A percentile compares a stretch with the other conserved stretches of the same genome.
These are phyloP conservation scores for Poeciliopsis paucimaculata DNA, from an alignment of 2,797 vertebrate species.

Conservation along the genomic window DNA sequence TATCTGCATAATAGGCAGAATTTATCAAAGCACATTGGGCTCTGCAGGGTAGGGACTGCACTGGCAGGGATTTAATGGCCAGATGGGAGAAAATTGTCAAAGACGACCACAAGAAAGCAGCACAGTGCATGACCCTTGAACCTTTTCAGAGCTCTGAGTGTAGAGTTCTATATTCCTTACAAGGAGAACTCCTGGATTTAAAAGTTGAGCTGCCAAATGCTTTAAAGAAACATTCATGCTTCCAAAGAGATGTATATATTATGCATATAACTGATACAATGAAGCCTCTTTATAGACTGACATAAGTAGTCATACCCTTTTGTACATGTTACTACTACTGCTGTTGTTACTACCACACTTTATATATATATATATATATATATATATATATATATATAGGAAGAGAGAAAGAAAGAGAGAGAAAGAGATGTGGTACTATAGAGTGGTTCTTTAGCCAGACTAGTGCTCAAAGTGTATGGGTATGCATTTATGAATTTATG, in stretches of 20 bases:
- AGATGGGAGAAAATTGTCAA: constrained; percentile 58
- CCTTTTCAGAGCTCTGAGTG: constrained; percentile 17
- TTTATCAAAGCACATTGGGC: constrained; percentile 73
- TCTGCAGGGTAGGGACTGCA: constrained; percentile 58
- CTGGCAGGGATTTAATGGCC: constrained; percentile 72
- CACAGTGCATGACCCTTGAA: constrained; percentile 31
- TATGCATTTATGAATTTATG: neutral
- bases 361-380: neutral
- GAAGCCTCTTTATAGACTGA: neutral
- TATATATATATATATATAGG: neutral
- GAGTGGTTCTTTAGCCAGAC: neutral
- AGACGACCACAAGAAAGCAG: constrained; percentile 40
- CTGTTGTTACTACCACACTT: neutral
- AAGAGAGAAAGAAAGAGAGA: too few species aligned
- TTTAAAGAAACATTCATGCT: neutral
- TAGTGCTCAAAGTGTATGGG: neutral
- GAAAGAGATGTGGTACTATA: neutral
- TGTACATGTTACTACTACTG: neutral
- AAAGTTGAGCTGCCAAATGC: constrained; percentile 12
- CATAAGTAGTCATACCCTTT: neutral
- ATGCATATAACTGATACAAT: neutral
- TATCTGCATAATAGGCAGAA: constrained; percentile 75
- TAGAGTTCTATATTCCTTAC: neutral
- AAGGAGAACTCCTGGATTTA: neutral
- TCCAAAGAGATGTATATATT: neutral